Conservation (phyloP, 2,888 invertebrate genomes). For the Taenaris catops region DNA sequence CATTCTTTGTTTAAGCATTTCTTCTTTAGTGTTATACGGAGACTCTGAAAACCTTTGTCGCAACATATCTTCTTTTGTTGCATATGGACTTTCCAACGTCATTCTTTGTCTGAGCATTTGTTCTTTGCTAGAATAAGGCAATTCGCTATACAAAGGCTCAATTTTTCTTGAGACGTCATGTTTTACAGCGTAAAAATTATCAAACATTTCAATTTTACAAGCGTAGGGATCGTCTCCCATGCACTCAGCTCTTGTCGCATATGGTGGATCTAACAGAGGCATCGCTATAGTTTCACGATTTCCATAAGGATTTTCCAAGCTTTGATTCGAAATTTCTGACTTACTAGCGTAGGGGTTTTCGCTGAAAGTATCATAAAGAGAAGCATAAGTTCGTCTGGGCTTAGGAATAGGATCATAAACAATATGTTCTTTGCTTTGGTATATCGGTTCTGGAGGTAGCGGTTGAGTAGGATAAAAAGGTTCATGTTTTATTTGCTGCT, state of each 20-base stretch:
- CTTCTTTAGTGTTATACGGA: conserved; percentile 72
- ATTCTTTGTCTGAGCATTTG: conserved; percentile 62
- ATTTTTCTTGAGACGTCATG: conserved; percentile 46
- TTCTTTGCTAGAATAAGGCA: conserved; percentile 69
- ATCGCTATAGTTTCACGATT: conserved; percentile 60
- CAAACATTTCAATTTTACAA: conserved; percentile 32
- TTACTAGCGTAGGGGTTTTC: conserved; percentile 64
- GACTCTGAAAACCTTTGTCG: conserved; percentile 72
- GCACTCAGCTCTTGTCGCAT: conserved; percentile 45
- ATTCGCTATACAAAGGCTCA: conserved; percentile 57
- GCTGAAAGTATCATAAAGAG: conserved; percentile 64
- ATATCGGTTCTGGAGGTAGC: conserved; percentile 72
- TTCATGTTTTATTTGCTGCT: conserved; percentile 70
- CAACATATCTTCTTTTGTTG: conserved; percentile 74
- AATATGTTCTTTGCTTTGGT: conserved; percentile 74
- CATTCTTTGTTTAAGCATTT: conserved; percentile 66
- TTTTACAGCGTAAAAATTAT: conserved; percentile 34
- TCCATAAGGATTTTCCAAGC: conserved; percentile 66
- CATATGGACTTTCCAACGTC: conserved; percentile 60
- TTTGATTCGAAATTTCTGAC: conserved; percentile 64
- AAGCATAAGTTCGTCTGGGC: conserved; percentile 71
- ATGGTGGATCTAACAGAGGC: conserved; percentile 59
- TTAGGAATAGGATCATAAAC: conserved; percentile 75
- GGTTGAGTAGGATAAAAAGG: conserved; percentile 72
- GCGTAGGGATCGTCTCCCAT: conserved; percentile 36